Evolutionary conservation across 2,113 vertebrate genomes (phyloP), one percentile per base, ranked within the genome.

Genomic region (Microtus ochrogaster): DNA sequence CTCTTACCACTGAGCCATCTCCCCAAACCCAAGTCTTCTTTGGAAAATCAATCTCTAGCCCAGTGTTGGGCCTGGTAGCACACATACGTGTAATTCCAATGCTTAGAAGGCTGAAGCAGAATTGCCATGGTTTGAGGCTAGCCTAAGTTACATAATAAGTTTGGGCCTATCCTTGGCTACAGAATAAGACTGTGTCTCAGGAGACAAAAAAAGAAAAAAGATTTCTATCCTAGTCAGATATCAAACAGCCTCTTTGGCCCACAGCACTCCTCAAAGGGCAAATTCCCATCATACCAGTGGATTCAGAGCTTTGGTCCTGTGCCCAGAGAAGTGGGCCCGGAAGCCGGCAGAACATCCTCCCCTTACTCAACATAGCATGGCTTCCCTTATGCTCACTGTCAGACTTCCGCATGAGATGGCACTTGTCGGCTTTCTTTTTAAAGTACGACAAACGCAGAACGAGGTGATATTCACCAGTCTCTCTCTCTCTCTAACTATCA

Each of bases 401-500:
- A 19, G 55, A 81, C n/a, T 84, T 87, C 78, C 14, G 3, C 12
- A 2, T 66, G 65, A 95, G 36, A 65, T 63, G 44, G 7, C 47
- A 63, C 47, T 83, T 11, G 7, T 28, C 6, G 6, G 39, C 44
- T 79, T 44, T 26, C 44, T 78, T 96, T 58, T 28, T 55, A 81
- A 88, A 81, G n/a, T 41, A 65, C 28, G 16, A 66, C n/a, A 89
- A 90, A 89, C n/a, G 39, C 44, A 63, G 22, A 94, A 73, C 16
- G 26, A 10, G 44, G 63, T 0, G n/a, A 44, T 39, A 30, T 58
- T n/a, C 47, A 49, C 39, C 2, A 87, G 19, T 19, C 87, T 94
- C 86, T 86, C 90, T 86, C 90, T 86, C 90, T 68, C 90, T 68
- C 68, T 68, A 49, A 13, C 16, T 86, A 63, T 47, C 76, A 58